Evolutionary conservation across 2,797 vertebrate species (phyloP).

Genomic region (Lycodopsis pacificus): DNA sequence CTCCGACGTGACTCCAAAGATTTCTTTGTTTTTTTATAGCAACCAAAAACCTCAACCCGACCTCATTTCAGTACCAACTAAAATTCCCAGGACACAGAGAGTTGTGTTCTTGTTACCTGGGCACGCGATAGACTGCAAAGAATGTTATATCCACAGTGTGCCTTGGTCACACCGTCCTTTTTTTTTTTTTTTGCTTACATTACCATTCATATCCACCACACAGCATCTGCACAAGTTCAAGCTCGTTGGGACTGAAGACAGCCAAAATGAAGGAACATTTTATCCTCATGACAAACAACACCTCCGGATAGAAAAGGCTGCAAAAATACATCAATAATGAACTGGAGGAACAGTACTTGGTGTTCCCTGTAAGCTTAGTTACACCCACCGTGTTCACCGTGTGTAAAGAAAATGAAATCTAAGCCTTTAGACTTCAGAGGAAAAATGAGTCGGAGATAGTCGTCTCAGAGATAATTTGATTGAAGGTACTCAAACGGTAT

Average conservation of each 20-base stretch:
- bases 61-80: slow-evolving; percentile 18
- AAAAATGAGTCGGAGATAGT: slow-evolving; percentile 22
- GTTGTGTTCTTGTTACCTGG: slow-evolving; percentile 19
- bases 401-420: slow-evolving; percentile 28
- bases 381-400: slow-evolving; percentile 30
- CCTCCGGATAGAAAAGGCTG: slow-evolving; percentile 32
- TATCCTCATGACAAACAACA: slow-evolving; percentile 49
- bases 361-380: slow-evolving; percentile 25
- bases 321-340: neutral
- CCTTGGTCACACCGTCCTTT: neutral
- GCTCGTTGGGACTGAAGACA: slow-evolving; percentile 18
- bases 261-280: slow-evolving; percentile 38
- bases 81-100: slow-evolving; percentile 6
- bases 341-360: slow-evolving; percentile 29
- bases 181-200: neutral
- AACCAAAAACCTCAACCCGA: slow-evolving; percentile 25
- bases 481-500: slow-evolving; percentile 17
- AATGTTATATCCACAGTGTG: slow-evolving; percentile 9
- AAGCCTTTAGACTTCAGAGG: slow-evolving; percentile 19
- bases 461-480: slow-evolving; percentile 35
- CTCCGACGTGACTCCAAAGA: slow-evolving; percentile 17
- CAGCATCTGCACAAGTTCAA: slow-evolving; percentile 15
- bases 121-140: slow-evolving; percentile 10
- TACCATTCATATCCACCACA: slow-evolving; percentile 13
- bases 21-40: neutral